phyloP scores from a whole-genome alignment of 2,113 vertebrate species.

The Indicator maculatus region DNA sequence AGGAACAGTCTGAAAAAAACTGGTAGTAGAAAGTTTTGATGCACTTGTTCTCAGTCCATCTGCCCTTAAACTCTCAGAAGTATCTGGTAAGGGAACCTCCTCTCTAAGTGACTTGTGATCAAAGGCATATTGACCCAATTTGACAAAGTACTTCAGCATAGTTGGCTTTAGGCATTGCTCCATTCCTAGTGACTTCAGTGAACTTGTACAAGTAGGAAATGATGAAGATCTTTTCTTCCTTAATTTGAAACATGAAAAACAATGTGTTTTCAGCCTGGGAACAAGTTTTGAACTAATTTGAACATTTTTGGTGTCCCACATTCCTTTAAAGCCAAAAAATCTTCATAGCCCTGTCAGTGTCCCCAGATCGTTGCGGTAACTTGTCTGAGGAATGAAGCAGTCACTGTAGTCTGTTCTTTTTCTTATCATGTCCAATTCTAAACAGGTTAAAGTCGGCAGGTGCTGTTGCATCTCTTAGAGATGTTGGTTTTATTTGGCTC shows the following conservation, averaged over 20 bases:
- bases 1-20: neutral
- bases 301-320: neutral
- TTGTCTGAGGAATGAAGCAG: neutral
- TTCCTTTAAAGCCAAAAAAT: neutral
- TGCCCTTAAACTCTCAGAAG: neutral
- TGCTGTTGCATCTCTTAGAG: neutral
- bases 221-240: neutral
- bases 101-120: neutral
- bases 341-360: accelerated
- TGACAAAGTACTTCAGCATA: accelerated
- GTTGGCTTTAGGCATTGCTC: neutral
- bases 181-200: neutral
- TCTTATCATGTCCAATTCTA: neutral
- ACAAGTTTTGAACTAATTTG: neutral
- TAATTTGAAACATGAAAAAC: neutral
- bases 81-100: neutral
- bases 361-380: neutral
- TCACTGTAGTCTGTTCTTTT: neutral
- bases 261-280: neutral
- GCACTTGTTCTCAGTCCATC: neutral
- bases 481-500: neutral
- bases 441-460: neutral
- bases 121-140: neutral
- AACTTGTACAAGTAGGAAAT: neutral
- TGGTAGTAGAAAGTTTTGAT: neutral